These are phyloP conservation scores for Meandrusa payeni DNA, from an alignment of 2,888 invertebrate species.

Conservation along the genomic window DNA sequence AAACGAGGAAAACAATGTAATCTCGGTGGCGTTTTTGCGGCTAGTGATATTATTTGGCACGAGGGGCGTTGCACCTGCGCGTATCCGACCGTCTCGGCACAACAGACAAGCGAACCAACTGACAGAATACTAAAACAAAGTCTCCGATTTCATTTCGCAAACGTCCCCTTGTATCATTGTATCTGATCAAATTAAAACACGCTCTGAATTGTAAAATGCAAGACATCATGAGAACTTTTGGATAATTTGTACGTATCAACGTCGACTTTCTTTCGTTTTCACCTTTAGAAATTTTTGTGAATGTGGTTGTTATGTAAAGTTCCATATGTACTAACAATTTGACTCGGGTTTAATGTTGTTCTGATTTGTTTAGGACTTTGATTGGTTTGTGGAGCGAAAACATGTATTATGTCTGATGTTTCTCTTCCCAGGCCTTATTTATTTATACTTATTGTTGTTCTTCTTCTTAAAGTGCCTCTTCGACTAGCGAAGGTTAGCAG, in stretches of 20 bases:
- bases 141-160: conserved; percentile 22
- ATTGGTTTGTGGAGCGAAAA: no score
- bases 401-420: no score
- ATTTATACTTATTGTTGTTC: no score
- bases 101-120: conserved; percentile 7
- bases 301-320: no score
- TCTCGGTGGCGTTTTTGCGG: conserved; percentile 4
- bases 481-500: no score
- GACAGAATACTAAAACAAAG: conserved; percentile 20
- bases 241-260: conserved; percentile 5
- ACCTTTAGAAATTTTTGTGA: conserved; percentile 5
- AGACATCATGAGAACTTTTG: conserved; percentile 9
- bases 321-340: no score
- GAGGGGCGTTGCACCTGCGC: conserved; percentile 11
- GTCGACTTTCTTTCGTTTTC: conserved; percentile 16
- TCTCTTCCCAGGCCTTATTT: no score
- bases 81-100: conserved; percentile 17
- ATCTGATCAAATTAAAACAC: conserved; percentile 19
- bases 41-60: conserved; percentile 8
- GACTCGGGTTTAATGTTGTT: no score
- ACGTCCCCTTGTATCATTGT: conserved; percentile 18
- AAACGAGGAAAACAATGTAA: conserved; percentile 15
- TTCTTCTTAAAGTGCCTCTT: no score
- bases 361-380: no score
- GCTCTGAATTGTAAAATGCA: conserved; percentile 17